phyloP scores from a whole-genome alignment of 2,797 vertebrate genomes.

The Pipistrellus pipistrellus region DNA sequence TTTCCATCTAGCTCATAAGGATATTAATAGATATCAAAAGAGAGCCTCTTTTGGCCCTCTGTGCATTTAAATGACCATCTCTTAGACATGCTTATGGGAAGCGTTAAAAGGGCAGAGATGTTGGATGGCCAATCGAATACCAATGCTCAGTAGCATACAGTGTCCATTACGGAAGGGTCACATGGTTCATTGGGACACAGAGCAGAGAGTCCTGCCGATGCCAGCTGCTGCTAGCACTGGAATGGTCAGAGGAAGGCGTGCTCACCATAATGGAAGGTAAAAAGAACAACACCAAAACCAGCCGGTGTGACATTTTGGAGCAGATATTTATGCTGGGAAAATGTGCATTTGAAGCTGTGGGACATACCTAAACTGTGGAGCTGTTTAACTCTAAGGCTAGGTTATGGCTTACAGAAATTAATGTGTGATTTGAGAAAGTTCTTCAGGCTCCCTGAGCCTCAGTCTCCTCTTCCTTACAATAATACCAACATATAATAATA shows the following conservation, averaged over 20 bases:
- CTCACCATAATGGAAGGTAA: not conserved
- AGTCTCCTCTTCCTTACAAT: not conserved
- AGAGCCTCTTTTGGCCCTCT: not conserved
- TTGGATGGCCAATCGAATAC: not conserved
- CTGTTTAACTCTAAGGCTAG: not conserved
- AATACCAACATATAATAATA: not conserved
- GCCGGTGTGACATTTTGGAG: not conserved
- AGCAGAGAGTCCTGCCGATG: not conserved
- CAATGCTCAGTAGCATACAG: not conserved
- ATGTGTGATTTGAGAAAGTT: not conserved
- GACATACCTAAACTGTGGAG: not conserved
- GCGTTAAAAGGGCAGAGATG: slow-evolving; percentile 27
- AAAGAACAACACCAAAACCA: not conserved
- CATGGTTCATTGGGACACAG: rapidly evolving
- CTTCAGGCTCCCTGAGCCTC: not conserved
- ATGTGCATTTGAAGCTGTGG: not conserved
- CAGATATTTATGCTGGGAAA: not conserved
- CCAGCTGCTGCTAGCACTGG: not conserved
- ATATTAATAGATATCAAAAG: slow-evolving; percentile 61
- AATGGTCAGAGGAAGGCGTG: not conserved
- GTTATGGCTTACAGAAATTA: not conserved
- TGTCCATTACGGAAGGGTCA: rapidly evolving
- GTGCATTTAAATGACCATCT: slow-evolving; percentile 2
- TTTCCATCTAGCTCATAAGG: slow-evolving; percentile 61
- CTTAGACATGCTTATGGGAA: not conserved